Base-by-base conservation (phyloP, 2,888 invertebrate genomes). In the Lochmaea capreae region DNA sequence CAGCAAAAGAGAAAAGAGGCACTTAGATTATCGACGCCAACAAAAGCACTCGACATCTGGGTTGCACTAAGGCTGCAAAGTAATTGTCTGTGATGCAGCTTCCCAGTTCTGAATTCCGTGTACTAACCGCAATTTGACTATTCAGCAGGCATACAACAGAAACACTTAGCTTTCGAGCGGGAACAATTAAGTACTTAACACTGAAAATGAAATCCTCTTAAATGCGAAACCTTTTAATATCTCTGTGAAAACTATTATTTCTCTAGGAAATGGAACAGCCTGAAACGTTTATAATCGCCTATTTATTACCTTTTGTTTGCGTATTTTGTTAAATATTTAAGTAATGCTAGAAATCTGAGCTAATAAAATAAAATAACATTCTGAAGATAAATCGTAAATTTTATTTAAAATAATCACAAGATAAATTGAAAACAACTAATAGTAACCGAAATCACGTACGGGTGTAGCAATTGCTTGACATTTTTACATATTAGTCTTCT, bases 61-160 rank as follows among this genome's bases (percentile, higher is more conserved):
- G 70, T 70, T 70, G 70, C 70, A 63, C 63, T 67, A 67, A 65
- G 70, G 65, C 57, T 63, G 70, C 70, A 70, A 63, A 70, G 70
- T 65, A 65, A 70, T 70, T 70, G 63, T 54, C 70, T 70, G 65
- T 43, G 70, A 61, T 70, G 70, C 65, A 70, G 65, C 70, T 65
- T 63, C 70, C 70, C 63, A 63, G 63, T 26, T 43, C 63, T 42
- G 70, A 26, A 63, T 63, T 43, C 46, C 70, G 61, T 65, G 63
- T 63, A 57, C 70, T 54, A 63, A 70, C 70, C 70, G 62, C 70
- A 63, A 65, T 70, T 70, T 65, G 70, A 70, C 70, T 65, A 70
- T 70, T 70, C 70, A 70, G 70, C 70, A 70, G 63, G 63, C 70
- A 70, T 57, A 70, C 70, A 70, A 70, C 70, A 70, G 70, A 70